Conservation (phyloP, 2,113 vertebrate species). For the Callopanchax toddi region DNA sequence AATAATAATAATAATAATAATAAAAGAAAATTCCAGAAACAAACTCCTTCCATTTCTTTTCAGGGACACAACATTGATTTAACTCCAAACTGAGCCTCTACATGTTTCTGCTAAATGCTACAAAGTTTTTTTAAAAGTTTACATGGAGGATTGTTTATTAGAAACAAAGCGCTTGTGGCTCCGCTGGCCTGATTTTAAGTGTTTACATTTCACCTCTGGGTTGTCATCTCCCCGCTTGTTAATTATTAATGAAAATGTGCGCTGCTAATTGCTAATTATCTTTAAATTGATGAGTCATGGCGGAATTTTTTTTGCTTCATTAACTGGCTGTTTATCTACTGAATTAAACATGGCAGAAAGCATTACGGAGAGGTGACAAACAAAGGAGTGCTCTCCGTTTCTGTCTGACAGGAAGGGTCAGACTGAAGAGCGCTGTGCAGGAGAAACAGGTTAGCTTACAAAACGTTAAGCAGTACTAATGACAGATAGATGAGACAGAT, state of each 20-base stretch:
- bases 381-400: neutral
- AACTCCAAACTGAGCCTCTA: neutral
- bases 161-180: conserved; percentile 6
- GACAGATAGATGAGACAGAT: neutral
- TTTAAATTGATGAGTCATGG: conserved; percentile 64
- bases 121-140: neutral
- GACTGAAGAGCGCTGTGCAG: neutral
- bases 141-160: conserved; percentile 15
- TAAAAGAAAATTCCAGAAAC: neutral
- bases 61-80: neutral
- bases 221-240: conserved; percentile 40
- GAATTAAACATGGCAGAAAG: conserved; percentile 63
- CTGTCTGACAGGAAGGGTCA: conserved; percentile 3
- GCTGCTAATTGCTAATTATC: conserved; percentile 65
- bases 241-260: conserved; percentile 57
- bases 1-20: too few species aligned
- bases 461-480: too few species aligned
- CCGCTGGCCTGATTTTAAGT: conserved; percentile 13
- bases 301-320: conserved; percentile 46
- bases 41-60: neutral
- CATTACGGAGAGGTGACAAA: conserved; percentile 17
- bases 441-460: neutral
- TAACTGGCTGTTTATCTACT: conserved; percentile 62
- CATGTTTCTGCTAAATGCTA: neutral
- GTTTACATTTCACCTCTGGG: conserved; percentile 55